Conservation (phyloP, 2,797 vertebrate species). For the Dendrocincla fuliginosa region DNA sequence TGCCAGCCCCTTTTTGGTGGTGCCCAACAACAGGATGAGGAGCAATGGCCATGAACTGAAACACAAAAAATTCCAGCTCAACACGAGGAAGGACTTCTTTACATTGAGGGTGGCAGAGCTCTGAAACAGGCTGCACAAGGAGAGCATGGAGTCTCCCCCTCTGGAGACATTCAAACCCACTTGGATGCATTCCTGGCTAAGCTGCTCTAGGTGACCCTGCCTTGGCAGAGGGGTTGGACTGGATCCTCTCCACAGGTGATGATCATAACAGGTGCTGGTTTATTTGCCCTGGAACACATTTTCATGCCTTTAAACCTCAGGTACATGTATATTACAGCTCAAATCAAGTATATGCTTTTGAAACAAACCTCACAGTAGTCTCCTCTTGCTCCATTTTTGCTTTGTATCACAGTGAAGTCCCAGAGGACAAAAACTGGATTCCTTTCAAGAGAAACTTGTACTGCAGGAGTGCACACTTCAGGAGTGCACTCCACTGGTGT, state of each 20-base stretch:
- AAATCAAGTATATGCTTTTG: not conserved
- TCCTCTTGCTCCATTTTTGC: not conserved
- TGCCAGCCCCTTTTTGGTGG: not conserved
- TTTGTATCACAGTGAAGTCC: not conserved
- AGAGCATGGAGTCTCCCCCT: not conserved
- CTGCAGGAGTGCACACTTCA: not conserved
- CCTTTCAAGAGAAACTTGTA: not conserved
- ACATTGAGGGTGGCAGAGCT: not conserved
- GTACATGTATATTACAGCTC: not conserved
- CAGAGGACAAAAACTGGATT: not conserved
- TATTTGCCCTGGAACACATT: not conserved
- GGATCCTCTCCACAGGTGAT: not conserved
- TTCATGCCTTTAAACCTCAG: not conserved
- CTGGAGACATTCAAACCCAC: not conserved
- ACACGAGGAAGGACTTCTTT: not conserved
- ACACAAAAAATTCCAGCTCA: not conserved
- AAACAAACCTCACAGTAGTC: not conserved
- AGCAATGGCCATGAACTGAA: not conserved
- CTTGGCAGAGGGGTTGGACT: not conserved
- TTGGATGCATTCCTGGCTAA: rapidly evolving
- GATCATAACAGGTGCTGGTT: not conserved
- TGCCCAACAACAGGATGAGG: not conserved
- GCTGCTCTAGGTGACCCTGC: not conserved
- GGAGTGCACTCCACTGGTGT: not conserved
- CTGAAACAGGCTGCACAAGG: not conserved